Percentiles rank a stretch among this genome's conserved stretches.
Evolutionary conservation across 2,113 vertebrate genomes (phyloP).

Genomic region (Leucopternis melanops): DNA sequence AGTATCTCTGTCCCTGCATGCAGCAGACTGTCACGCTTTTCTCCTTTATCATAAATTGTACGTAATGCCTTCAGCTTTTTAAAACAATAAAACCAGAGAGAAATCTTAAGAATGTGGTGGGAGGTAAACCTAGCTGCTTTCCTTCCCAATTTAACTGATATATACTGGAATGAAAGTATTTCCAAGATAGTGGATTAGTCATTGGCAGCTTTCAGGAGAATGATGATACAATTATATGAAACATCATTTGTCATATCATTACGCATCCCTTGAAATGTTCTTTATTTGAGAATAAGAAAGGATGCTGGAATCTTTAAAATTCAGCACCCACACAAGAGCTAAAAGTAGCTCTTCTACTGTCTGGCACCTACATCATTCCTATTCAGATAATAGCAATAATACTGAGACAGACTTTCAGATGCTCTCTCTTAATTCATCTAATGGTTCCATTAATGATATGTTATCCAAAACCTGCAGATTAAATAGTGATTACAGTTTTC

Average conservation of each 20-base stretch:
- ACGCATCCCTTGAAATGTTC: neutral
- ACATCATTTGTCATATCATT: neutral
- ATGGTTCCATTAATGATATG: neutral
- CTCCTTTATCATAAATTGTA: neutral
- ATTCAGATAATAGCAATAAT: neutral
- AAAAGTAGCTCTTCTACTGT: neutral
- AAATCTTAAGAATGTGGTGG: neutral
- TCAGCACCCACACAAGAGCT: neutral
- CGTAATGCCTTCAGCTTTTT: neutral
- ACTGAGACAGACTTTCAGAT: neutral
- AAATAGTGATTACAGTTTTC: neutral
- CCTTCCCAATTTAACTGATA: neutral
- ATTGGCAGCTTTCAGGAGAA: constrained; percentile 9
- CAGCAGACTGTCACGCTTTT: neutral
- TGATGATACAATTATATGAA: neutral
- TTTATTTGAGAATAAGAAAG: neutral
- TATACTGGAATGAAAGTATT: neutral
- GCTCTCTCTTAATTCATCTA: neutral
- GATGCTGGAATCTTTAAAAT: neutral
- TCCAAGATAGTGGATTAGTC: neutral
- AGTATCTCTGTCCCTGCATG: neutral
- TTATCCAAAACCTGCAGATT: neutral
- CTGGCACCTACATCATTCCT: neutral
- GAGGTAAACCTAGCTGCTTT: neutral
- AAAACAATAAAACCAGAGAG: neutral